Base-by-base conservation (phyloP, 1,140 invertebrate species). In the Brachionus plicatilis region DNA sequence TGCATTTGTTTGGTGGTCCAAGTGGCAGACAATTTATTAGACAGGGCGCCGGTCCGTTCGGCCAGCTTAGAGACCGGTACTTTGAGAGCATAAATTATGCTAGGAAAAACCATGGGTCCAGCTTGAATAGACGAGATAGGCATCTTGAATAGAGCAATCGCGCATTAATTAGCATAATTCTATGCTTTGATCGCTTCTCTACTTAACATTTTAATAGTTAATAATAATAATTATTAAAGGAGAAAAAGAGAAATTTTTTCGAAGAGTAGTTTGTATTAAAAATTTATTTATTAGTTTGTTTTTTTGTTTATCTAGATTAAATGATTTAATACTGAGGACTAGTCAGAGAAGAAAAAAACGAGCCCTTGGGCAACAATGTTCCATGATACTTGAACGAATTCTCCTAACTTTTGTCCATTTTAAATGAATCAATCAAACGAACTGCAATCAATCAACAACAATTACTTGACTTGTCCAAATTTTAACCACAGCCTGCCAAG, bases 351-450 rank as follows among this genome's bases (percentile, higher is more conserved):
- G 20, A 20, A 60, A 6, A 60, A 8, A 60, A 60, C 5, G n/a
- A 60, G 53, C 53, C 53, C 8, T 20, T 24, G n/a, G 53, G 53
- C 53, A 29, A 68, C 66, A 41, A 68, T 68, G 66, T 24, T 68
- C 66, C 33, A 68, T 33, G n/a, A 68, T 20, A 68, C 66, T 68
- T 68, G 66, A 68, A 68, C 33, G 33, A 33, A 33, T 33, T n/a
- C 12, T 72, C 41, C 33, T 17, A 24, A 72, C 17, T 9, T 72
- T 72, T 72, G 72, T 50, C 47, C 45, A 20, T 20, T 76, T 14
- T 76, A 76, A 76, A 76, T 76, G 72, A 76, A 76, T 76, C 72
- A 76, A 76, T 76, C 43, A 76, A 53, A 47, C 72, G 72, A 76
- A 37, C 3, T 53, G 43, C 68, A 72, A 72, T 72, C 37, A 41